A percentile compares a stretch with the other conserved stretches of the same genome.
These are phyloP conservation scores for Papilio machaon DNA, from an alignment of 1,140 invertebrate genomes.

Conservation along the genomic window DNA sequence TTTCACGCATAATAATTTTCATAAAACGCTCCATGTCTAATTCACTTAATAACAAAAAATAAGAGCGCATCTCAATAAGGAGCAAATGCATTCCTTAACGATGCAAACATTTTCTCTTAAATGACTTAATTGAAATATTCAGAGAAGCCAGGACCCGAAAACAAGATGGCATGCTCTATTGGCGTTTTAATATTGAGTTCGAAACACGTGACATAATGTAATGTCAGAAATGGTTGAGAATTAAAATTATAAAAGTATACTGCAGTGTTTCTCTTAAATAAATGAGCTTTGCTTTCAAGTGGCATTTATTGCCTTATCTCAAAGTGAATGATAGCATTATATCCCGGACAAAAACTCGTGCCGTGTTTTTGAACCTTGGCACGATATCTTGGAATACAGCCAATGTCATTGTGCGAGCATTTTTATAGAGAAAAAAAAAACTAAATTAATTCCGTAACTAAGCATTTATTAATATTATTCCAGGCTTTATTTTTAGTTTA, in stretches of 20 bases:
- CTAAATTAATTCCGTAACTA: constrained; percentile 57
- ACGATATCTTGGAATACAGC: constrained; percentile 68
- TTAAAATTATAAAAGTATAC: constrained; percentile 71
- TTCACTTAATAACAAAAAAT: too few relatives aligned
- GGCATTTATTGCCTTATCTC: constrained; percentile 78
- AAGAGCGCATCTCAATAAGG: background rate
- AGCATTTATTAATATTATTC: constrained; percentile 40
- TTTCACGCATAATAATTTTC: too few relatives aligned
- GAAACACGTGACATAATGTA: constrained; percentile 60
- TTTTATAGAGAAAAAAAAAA: constrained; percentile 64
- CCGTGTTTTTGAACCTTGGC: constrained; percentile 78
- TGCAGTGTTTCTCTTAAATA: constrained; percentile 69
- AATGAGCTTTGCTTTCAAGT: constrained; percentile 74
- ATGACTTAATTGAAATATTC: background rate
- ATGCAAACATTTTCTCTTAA: background rate
- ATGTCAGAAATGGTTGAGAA: constrained; percentile 52
- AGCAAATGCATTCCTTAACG: background rate
- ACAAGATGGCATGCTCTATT: background rate
- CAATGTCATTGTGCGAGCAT: constrained; percentile 66
- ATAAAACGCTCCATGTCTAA: too few relatives aligned
- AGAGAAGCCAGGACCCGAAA: background rate
- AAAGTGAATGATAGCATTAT: constrained; percentile 75
- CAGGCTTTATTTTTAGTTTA: background rate
- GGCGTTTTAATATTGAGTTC: background rate
- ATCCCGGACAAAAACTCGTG: constrained; percentile 68